These are phyloP conservation scores for Bombus sibiricus DNA, from an alignment of 1,140 invertebrate genomes.

Conservation along the genomic window DNA sequence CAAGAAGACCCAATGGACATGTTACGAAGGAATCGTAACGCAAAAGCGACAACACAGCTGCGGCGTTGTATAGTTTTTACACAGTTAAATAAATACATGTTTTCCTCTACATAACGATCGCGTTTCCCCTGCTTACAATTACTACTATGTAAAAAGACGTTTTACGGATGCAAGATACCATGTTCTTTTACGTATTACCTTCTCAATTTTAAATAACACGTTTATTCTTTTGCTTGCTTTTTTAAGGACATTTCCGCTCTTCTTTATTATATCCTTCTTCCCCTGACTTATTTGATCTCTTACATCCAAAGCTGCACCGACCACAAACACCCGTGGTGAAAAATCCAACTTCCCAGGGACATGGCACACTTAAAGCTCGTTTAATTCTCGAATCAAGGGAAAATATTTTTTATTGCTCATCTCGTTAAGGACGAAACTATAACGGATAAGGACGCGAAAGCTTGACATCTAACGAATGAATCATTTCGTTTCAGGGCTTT, in stretches of 20 bases:
- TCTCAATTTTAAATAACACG: constrained; percentile 16
- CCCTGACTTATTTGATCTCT: neutral
- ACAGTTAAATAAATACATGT: constrained; percentile 27
- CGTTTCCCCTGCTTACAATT: neutral
- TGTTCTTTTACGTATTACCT: neutral
- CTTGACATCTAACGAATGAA: constrained; percentile 54
- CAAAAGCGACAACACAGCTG: too few relatives aligned
- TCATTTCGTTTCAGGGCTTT: constrained; percentile 73
- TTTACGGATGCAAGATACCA: neutral
- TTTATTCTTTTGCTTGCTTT: constrained; percentile 22
- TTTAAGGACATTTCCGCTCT: constrained; percentile 10
- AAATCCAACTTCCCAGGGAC: too few relatives aligned
- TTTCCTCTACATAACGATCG: neutral
- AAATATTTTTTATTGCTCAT: neutral
- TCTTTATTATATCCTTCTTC: too few relatives aligned
- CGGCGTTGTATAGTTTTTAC: constrained; percentile 25
- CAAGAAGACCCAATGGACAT: neutral
- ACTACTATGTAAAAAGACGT: neutral
- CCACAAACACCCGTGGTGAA: neutral
- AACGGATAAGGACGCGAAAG: neutral
- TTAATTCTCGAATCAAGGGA: neutral
- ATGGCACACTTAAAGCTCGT: neutral
- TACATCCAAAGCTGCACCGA: too few relatives aligned
- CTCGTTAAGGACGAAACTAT: neutral
- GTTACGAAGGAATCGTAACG: too few relatives aligned